phyloP scores from a whole-genome alignment of 2,113 vertebrate genomes.

The Datnioides undecimradiatus region DNA sequence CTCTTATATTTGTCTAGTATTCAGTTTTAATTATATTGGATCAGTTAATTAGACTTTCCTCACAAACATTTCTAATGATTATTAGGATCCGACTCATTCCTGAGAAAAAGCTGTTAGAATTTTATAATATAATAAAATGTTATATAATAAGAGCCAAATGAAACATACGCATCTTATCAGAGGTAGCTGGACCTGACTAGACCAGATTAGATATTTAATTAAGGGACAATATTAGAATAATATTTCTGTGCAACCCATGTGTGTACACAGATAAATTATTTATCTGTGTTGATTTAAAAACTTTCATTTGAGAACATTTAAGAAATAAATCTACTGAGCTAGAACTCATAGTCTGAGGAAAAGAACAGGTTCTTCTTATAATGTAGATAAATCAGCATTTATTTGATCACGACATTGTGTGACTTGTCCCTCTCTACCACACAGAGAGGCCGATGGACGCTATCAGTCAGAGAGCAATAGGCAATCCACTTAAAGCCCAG shows the following conservation, averaged over 20 bases:
- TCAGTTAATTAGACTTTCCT: not conserved
- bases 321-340: not conserved
- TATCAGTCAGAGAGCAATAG: conserved; percentile 10
- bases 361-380: no score
- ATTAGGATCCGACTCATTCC: no score
- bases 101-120: no score
- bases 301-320: not conserved
- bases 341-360: not conserved
- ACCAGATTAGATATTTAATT: no score
- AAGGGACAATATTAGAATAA: not conserved
- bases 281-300: not conserved
- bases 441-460: not conserved
- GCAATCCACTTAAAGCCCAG: conserved; percentile 16
- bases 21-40: no score
- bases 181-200: no score
- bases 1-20: no score
- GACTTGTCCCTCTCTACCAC: not conserved
- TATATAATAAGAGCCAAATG: not conserved
- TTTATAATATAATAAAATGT: not conserved
- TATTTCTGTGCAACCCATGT: not conserved
- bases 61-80: not conserved
- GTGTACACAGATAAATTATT: not conserved
- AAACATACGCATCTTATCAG: not conserved
- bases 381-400: not conserved
- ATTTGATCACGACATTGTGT: not conserved